Percentiles rank a stretch among this genome's conserved stretches.
Evolutionary conservation across 2,888 invertebrate species (phyloP).

Genomic region (Stenotaenia linearis): DNA sequence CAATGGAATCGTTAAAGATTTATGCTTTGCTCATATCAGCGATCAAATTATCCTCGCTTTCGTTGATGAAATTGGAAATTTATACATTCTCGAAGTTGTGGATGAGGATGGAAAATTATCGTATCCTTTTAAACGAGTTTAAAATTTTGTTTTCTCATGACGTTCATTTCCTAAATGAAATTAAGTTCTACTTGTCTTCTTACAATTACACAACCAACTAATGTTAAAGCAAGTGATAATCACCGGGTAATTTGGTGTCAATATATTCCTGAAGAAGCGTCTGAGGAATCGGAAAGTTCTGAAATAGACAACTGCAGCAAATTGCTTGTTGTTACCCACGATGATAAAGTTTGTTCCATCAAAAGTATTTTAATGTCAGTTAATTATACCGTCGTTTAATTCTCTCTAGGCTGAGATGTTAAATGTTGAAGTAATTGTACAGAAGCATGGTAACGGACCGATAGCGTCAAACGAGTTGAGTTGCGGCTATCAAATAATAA

Average conservation of each 20-base stretch:
- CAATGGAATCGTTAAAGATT: slow-evolving; percentile 79
- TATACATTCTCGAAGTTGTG: slow-evolving; percentile 58
- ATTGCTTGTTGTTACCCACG: slow-evolving; percentile 73
- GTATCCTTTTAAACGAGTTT: slow-evolving; percentile 44
- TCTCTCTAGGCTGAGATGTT: slow-evolving; percentile 57
- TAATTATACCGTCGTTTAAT: too few species aligned
- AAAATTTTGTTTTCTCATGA: too few species aligned
- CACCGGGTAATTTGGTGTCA: slow-evolving; percentile 90
- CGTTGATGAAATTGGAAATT: slow-evolving; percentile 76
- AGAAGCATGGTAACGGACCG: slow-evolving; percentile 47
- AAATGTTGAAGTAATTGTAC: slow-evolving; percentile 52
- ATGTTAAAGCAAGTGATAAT: slow-evolving; percentile 50
- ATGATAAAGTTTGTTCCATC: slow-evolving; percentile 57
- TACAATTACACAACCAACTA: slow-evolving; percentile 24
- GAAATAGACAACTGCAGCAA: slow-evolving; percentile 55
- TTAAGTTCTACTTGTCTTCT: slow-evolving; percentile 9
- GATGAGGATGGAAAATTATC: slow-evolving; percentile 42
- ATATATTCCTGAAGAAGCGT: slow-evolving; percentile 63
- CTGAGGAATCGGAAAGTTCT: slow-evolving; percentile 41
- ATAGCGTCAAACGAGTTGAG: slow-evolving; percentile 35
- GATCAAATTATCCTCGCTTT: slow-evolving; percentile 74
- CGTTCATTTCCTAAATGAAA: too few species aligned
- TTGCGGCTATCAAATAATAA: slow-evolving; percentile 37
- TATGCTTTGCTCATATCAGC: slow-evolving; percentile 80
- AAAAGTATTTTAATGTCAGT: too few species aligned